Evolutionary conservation across 2,888 invertebrate species (phyloP), one percentile per base, ranked within the genome.

Genomic region (Biston stratarius): DNA sequence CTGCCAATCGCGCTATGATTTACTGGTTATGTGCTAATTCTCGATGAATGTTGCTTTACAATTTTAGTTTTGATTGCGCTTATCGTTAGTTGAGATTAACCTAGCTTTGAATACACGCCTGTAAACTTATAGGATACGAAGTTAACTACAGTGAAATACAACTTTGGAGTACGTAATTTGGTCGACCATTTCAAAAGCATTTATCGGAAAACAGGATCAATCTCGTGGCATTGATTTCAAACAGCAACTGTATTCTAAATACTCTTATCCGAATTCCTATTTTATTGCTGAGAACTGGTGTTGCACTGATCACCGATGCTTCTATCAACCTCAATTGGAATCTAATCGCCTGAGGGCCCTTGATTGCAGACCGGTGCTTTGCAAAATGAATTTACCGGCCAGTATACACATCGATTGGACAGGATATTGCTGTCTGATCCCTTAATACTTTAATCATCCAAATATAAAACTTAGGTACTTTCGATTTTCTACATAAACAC

Each of bases 151-250:
- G 51, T 51, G 12, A 34, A 51, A 34, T 33, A 10, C 12, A 49
- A 24, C 24, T 24, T 24, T 24, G 1, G 24, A 24, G 3, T 24
- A 24, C 2, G 15, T 6, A 24, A 9, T 48, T 3, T 9, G 15
- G 34, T 7, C 3, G 34, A 51, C 11, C 9, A 33, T 51, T 2
- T 10, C 11, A 10, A 53, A 12, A 6, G 52, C 9, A 14, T 38
- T 36, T 8, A 36, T 36, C 12, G 6, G 12, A n/a, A 36, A 52
- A 36, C 5, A 14, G 8, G 36, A 51, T 34, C 76, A 77, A 84
- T 86, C 84, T 78, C 82, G 85, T 86, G 81, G 79, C 79, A 85
- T 86, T 82, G 82, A 80, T 86, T 84, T 80, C 77, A 78, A 80
- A 80, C 77, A 76, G 72, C 80, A 83, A 81, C 82, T 82, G 84